phyloP scores from a whole-genome alignment of 1,140 invertebrate genomes.

The Pinna nobilis region DNA sequence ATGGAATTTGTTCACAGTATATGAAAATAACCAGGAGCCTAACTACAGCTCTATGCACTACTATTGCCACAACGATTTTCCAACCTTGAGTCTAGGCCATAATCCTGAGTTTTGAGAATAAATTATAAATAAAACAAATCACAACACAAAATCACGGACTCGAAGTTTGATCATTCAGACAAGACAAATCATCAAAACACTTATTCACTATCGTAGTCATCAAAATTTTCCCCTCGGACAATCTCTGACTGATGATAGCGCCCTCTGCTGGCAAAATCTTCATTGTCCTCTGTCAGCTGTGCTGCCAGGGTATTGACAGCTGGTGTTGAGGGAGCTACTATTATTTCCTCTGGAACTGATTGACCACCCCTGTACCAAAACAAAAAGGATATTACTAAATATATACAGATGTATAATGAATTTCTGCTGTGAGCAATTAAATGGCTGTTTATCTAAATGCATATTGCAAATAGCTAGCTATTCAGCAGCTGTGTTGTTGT shows the following conservation, averaged over 20 bases:
- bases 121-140: too few species aligned
- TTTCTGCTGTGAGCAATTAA: not conserved
- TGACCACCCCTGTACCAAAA: slow-evolving; percentile 51
- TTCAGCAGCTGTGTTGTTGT: too few species aligned
- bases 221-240: slow-evolving; percentile 72
- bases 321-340: slow-evolving; percentile 90
- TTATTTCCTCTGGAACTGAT: slow-evolving; percentile 83
- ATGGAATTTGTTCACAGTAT: too few species aligned
- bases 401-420: not conserved
- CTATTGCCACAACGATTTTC: too few species aligned
- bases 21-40: not conserved
- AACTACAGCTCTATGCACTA: too few species aligned
- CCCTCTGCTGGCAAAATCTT: slow-evolving; percentile 92
- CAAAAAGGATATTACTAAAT: too few species aligned
- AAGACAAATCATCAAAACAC: too few species aligned
- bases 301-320: slow-evolving; percentile 87
- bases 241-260: slow-evolving; percentile 88
- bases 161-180: too few species aligned
- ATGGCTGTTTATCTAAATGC: not conserved
- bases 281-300: slow-evolving; percentile 94
- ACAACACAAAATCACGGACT: too few species aligned
- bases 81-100: too few species aligned
- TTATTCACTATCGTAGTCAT: slow-evolving; percentile 61
- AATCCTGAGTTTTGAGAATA: too few species aligned
- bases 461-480: too few species aligned